These are phyloP conservation scores for Gymnocephalus cernua DNA, from an alignment of 2,113 vertebrate species.

Conservation along the genomic window DNA sequence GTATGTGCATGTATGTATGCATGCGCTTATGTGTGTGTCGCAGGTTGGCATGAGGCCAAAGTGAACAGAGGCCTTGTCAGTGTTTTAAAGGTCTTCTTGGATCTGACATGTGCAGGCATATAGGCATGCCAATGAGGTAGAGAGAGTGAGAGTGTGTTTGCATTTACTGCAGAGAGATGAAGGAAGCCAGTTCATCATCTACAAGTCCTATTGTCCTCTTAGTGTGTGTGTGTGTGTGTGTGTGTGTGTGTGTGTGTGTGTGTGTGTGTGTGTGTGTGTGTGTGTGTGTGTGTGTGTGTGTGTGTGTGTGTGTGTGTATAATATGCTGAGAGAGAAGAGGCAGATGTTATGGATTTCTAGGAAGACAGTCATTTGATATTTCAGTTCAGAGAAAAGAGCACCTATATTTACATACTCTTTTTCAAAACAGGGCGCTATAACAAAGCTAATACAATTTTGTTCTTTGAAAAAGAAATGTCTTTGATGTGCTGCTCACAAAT, in stretches of 20 bases:
- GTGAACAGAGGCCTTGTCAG: slow-evolving; percentile 70
- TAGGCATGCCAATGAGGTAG: slow-evolving; percentile 61
- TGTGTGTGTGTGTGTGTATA: not conserved
- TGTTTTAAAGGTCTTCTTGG: slow-evolving; percentile 72
- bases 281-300: not conserved
- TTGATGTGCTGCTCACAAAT: slow-evolving; percentile 14
- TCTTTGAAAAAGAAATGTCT: not conserved
- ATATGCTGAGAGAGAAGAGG: slow-evolving; percentile 20
- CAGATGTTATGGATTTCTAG: slow-evolving; percentile 42
- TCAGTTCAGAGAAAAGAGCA: slow-evolving; percentile 19
- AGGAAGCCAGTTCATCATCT: slow-evolving; percentile 45
- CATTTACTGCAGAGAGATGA: slow-evolving; percentile 33
- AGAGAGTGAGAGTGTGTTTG: slow-evolving; percentile 11
- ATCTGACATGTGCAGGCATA: slow-evolving; percentile 72
- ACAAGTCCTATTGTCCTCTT: slow-evolving; percentile 22
- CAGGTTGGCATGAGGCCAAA: slow-evolving; percentile 67
- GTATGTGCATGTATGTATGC: not conserved
- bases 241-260: slow-evolving; percentile 4
- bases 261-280: not conserved
- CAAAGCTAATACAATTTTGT: not conserved
- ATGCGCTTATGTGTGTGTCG: slow-evolving; percentile 14
- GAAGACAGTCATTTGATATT: slow-evolving; percentile 40
- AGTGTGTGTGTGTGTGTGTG: slow-evolving; percentile 10
- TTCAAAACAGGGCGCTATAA: slow-evolving; percentile 1
- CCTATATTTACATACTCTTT: slow-evolving; percentile 12